These are phyloP conservation scores for Hemiprocne comata DNA, from an alignment of 2,113 vertebrate species.

Conservation along the genomic window DNA sequence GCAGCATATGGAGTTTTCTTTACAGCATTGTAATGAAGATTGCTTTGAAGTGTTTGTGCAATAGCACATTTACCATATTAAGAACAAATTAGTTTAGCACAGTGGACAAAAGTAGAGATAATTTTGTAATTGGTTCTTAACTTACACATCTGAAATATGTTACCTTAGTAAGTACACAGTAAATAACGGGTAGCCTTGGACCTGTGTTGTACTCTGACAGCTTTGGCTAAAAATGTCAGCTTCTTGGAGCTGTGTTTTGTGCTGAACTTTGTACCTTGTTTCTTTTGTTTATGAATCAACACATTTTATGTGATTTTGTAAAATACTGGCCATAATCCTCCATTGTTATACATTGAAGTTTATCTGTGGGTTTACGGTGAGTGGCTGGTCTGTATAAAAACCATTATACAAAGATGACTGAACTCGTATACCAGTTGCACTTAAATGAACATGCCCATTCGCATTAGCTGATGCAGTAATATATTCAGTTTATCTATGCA, in stretches of 20 bases:
- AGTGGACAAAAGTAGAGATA: constrained; percentile 67
- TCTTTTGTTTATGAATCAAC: constrained; percentile 63
- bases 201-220: constrained; percentile 63
- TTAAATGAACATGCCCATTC: constrained; percentile 80
- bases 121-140: constrained; percentile 53
- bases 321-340: constrained; percentile 71
- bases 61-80: constrained; percentile 63
- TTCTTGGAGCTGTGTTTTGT: constrained; percentile 80
- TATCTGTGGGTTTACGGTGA: constrained; percentile 76
- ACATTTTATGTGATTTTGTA: constrained; percentile 65
- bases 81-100: constrained; percentile 63
- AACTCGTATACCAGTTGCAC: constrained; percentile 83
- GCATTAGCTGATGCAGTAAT: constrained; percentile 88
- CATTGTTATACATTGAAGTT: constrained; percentile 59
- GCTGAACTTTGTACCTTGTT: constrained; percentile 72
- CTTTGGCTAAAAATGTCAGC: constrained; percentile 76
- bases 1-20: constrained; percentile 59
- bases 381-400: constrained; percentile 74
- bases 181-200: constrained; percentile 75
- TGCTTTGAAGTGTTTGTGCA: constrained; percentile 73
- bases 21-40: constrained; percentile 65
- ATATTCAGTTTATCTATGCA: constrained; percentile 94
- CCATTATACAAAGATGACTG: constrained; percentile 75
- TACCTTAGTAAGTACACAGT: constrained; percentile 70
- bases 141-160: constrained; percentile 39